Evolutionary conservation across 2,888 invertebrate species (phyloP), one percentile per base, ranked within the genome.

Genomic region (Venusia cambrica): DNA sequence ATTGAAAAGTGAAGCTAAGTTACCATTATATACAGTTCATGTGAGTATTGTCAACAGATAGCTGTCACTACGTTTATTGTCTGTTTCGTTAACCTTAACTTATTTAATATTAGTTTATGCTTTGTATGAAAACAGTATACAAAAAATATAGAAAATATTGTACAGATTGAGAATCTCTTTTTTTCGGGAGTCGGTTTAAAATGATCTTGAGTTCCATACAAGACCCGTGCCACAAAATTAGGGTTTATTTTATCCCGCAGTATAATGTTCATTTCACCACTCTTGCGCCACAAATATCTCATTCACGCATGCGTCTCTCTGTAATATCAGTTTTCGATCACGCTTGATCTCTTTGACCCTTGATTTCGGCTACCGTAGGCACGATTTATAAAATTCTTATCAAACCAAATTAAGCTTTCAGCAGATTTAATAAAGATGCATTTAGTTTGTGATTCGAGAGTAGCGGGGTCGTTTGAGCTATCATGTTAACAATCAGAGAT

Each of bases 301-400:
- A 81, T 81, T 80, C 79, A 83, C 77, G 80, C 83, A 75, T 81
- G 71, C 79, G 72, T 80, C 83, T 76, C 70, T 80, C 70, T 69
- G 80, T 72, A 71, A 76, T 80, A 84, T 84, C 83, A 81, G 75
- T 80, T 81, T 80, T 77, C 64, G 74, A 81, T 81, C 84, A 78
- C 75, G 79, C 48, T 73, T 83, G 84, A 83, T 78, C 85, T 79
- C 66, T 61, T 37, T 80, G 85, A 85, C 85, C 85, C 80, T 67
- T 71, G 72, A 74, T 75, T 80, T 84, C 67, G 75, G 85, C 85
- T 87, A 84, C 85, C 65, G 85, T 83, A 69, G 66, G 64, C 84
- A 84, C 81, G 81, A 80, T 68, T 72, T 64, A 64, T 50, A 43
- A n/a, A 38, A 50, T 40, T 36, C 22, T 34, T 28, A 35, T 22